Base-by-base conservation (phyloP, 1,140 invertebrate species). In the Brachionus asplanchnoidis region DNA sequence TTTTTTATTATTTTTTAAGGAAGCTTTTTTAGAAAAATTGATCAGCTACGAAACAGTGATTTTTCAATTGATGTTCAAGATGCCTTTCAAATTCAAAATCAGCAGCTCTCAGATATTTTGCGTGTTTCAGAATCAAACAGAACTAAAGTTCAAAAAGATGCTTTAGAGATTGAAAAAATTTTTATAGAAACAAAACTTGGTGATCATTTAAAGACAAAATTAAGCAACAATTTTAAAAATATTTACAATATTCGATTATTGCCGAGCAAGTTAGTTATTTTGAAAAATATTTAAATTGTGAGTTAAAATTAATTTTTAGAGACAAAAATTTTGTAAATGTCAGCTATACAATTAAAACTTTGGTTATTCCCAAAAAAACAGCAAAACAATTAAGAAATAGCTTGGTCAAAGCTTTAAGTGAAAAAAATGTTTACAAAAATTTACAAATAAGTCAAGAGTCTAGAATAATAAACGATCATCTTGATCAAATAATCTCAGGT, bases 31-130 rank as follows among this genome's bases (percentile, higher is more conserved):
- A 40, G 36, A 40, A 40, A 73, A 40, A 40, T 73, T 20, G 68
- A 73, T 23, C 32, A 40, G 17, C 5, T 73, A 40, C 11, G 32
- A 42, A 73, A 73, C 17, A 42, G 32, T 12, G 68, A 73, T 73
- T 80, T 80, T 80, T 80, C 77, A n/a, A 28, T 80, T 53, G 77
- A 80, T 80, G 77, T 80, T 3, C 77, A 40, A 80, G 50, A 65
- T 56, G 77, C 50, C 23, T 53, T 80, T 12, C 42, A 80, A 53
- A 26, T 80, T 40, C 44, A 80, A 26, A 80, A 50, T 80, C 12
- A 9, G 4, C 46, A 80, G 32, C 17, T 80, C 6, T 56, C 9
- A 0, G 46, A 65, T 32, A 53, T 80, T 23, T 36, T 80, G 12
- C 12, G 11, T 14, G n/a, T 44, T 8, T 17, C 77, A 17, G n/a